Conservation (phyloP, 2,113 vertebrate species). For the Psilopsiagon aurifrons region DNA sequence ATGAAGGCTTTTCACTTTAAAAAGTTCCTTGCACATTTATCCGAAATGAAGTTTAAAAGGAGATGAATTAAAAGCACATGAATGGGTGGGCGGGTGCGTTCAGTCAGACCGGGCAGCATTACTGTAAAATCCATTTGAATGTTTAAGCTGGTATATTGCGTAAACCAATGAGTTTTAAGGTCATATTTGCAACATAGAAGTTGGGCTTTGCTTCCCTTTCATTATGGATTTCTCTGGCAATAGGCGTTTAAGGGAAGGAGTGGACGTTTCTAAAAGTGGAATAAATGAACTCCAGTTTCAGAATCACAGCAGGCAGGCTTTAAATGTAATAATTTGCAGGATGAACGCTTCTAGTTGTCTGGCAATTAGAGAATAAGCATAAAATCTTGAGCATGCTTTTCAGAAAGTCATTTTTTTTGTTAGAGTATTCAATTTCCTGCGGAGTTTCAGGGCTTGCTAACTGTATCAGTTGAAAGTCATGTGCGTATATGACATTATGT, state of each 20-base stretch:
- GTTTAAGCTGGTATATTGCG: background rate
- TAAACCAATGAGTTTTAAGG: background rate
- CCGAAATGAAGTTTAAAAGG: background rate
- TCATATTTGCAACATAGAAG: background rate
- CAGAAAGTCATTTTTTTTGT: background rate
- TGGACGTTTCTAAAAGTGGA: background rate
- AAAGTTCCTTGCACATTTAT: background rate
- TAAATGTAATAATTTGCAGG: background rate
- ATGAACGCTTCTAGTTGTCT: background rate
- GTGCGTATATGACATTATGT: conserved; percentile 23
- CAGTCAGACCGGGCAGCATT: background rate
- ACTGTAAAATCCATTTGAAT: background rate
- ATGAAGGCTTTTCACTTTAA: background rate
- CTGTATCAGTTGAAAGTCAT: conserved; percentile 38
- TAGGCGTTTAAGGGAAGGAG: background rate
- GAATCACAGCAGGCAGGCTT: background rate
- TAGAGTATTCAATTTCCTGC: background rate
- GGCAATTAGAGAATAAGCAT: background rate
- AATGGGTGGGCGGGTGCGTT: background rate
- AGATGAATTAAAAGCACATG: background rate
- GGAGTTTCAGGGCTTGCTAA: background rate
- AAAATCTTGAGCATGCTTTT: background rate
- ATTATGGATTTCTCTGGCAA: background rate
- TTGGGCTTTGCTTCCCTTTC: conserved; percentile 10
- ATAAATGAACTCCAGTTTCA: background rate